Conservation (phyloP, 2,888 invertebrate genomes). For the Noctua janthe region DNA sequence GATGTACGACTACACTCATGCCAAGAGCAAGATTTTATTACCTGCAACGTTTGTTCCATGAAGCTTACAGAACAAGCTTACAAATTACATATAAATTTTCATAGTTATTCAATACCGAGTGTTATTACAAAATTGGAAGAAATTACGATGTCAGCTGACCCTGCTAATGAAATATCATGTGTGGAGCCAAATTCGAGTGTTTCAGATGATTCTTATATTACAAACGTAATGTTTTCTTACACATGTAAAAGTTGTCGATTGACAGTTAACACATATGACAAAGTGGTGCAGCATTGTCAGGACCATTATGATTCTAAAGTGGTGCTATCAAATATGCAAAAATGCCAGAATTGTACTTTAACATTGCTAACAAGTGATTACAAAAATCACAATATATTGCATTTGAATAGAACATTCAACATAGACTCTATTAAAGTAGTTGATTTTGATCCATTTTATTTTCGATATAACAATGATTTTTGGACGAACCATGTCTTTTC, state of each 20-base stretch:
- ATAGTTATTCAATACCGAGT: conserved; percentile 72
- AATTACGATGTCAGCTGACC: not conserved
- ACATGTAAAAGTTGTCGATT: conserved; percentile 77
- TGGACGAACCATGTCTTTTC: conserved; percentile 81
- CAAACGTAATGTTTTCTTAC: conserved; percentile 63
- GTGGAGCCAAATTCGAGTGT: conserved; percentile 15
- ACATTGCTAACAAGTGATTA: conserved; percentile 69
- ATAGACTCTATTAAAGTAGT: conserved; percentile 63
- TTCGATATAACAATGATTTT: conserved; percentile 72
- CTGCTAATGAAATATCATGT: conserved; percentile 3
- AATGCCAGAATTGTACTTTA: conserved; percentile 72
- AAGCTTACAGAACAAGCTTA: conserved; percentile 76
- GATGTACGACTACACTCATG: conserved; percentile 74
- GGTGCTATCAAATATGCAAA: conserved; percentile 51
- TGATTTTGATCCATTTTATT: conserved; percentile 78
- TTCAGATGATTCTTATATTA: conserved; percentile 11
- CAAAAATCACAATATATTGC: conserved; percentile 69
- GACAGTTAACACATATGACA: conserved; percentile 77
- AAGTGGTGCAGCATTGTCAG: conserved; percentile 82
- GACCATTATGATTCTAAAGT: conserved; percentile 71
- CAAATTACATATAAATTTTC: conserved; percentile 80
- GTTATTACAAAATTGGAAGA: conserved; percentile 22
- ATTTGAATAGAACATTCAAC: conserved; percentile 56
- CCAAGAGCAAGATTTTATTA: conserved; percentile 69
- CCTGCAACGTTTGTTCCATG: conserved; percentile 76